Conservation (phyloP, 2,888 invertebrate species). For the Drosophila subsilvestris region DNA sequence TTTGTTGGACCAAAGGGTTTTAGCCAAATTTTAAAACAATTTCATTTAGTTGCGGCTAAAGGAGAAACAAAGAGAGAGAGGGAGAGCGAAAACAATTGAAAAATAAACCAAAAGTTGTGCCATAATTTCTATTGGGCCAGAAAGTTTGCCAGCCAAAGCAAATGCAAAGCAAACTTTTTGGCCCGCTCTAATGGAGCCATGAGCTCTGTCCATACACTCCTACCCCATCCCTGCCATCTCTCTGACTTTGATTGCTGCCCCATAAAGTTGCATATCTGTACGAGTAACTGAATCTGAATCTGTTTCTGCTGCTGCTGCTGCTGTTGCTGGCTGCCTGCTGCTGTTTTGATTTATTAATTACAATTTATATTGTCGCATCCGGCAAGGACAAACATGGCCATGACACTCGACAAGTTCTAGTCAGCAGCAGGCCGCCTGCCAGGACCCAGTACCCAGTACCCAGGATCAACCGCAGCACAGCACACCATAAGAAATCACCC, state of each 20-base stretch:
- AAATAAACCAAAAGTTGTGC: constrained; percentile 65
- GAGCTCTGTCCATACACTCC: constrained; percentile 3
- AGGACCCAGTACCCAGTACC: neutral
- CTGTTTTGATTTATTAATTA: constrained; percentile 75
- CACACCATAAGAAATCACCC: neutral
- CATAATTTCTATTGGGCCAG: constrained; percentile 66
- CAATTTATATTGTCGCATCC: constrained; percentile 69
- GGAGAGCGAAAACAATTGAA: constrained; percentile 13
- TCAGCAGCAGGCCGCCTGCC: too few relatives aligned
- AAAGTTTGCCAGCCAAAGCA: constrained; percentile 46
- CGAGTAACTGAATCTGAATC: too few relatives aligned
- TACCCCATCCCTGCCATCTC: too few relatives aligned
- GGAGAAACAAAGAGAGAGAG: constrained; percentile 8
- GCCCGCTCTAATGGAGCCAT: constrained; percentile 26
- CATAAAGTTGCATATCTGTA: constrained; percentile 35
- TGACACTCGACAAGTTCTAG: constrained; percentile 59
- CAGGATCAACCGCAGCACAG: constrained; percentile 10
- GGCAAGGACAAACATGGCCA: constrained; percentile 37
- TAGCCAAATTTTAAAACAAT: constrained; percentile 65
- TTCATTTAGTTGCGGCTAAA: constrained; percentile 50
- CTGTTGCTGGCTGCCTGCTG: constrained; percentile 21
- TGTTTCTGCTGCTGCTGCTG: constrained; percentile 39
- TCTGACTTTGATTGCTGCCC: constrained; percentile 37
- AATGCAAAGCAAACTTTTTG: constrained; percentile 32
- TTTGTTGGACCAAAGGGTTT: constrained; percentile 19